These are phyloP conservation scores for Regulus satrapa DNA, from an alignment of 2,113 vertebrate genomes.

Conservation along the genomic window DNA sequence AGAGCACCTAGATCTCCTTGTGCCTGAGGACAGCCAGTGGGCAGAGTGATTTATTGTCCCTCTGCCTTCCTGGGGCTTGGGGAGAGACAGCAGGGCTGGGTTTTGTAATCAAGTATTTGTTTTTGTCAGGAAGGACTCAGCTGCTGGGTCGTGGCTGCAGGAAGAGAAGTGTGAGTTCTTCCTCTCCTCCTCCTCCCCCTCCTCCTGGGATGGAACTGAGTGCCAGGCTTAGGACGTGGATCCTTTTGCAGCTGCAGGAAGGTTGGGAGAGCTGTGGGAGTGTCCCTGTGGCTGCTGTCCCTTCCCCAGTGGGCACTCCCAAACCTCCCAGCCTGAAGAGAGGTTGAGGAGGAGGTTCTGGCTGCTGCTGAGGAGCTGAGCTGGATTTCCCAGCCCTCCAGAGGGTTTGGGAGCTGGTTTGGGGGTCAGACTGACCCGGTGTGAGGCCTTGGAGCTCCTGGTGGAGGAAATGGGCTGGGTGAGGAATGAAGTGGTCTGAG, in stretches of 20 bases:
- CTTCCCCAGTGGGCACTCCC: background rate
- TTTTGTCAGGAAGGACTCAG: background rate
- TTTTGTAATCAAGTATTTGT: background rate
- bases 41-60: background rate
- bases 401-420: background rate
- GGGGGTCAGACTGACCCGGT: background rate
- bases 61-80: background rate
- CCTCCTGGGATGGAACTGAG: background rate
- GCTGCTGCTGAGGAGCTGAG: background rate
- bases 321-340: background rate
- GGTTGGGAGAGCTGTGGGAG: background rate
- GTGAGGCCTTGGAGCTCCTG: background rate
- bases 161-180: background rate
- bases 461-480: accelerated
- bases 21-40: background rate
- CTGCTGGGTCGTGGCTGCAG: background rate
- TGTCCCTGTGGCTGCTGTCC: background rate
- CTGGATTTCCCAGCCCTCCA: background rate
- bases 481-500: background rate
- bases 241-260: background rate
- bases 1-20: accelerated
- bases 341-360: background rate
- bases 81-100: background rate
- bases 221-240: accelerated
- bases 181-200: background rate